phyloP scores from a whole-genome alignment of 1,140 invertebrate species.

The Tetraneura akinire region DNA sequence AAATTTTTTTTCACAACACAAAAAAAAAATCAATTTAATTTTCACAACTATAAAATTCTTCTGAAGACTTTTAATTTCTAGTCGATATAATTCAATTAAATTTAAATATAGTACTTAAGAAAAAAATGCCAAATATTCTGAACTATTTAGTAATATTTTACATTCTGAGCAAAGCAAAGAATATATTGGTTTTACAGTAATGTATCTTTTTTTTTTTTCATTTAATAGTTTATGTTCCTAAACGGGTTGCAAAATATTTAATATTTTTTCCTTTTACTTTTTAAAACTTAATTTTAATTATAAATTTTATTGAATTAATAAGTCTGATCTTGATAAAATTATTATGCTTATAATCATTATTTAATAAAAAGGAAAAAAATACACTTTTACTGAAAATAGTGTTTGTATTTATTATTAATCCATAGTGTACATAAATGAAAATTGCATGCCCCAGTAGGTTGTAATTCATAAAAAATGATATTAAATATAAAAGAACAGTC shows the following conservation, averaged over 20 bases:
- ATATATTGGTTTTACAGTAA: too few relatives aligned
- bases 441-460: too few relatives aligned
- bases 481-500: too few relatives aligned
- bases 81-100: slow-evolving; percentile 24
- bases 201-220: too few relatives aligned
- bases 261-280: neutral
- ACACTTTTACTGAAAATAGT: too few relatives aligned
- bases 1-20: slow-evolving; percentile 12
- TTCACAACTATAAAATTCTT: slow-evolving; percentile 16
- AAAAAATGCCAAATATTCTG: slow-evolving; percentile 31
- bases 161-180: too few relatives aligned
- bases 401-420: too few relatives aligned
- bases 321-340: neutral
- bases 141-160: too few relatives aligned
- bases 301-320: neutral
- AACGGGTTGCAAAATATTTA: slow-evolving; percentile 28
- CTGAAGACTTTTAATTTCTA: slow-evolving; percentile 46
- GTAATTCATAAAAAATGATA: too few relatives aligned
- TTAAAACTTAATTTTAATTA: neutral
- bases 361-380: neutral
- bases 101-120: slow-evolving; percentile 29
- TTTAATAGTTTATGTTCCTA: slow-evolving; percentile 33
- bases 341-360: too few relatives aligned
- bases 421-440: too few relatives aligned
- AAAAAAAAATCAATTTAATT: neutral